Evolutionary conservation across 2,888 invertebrate genomes (phyloP).

Genomic region (Sussaba pulchella): DNA sequence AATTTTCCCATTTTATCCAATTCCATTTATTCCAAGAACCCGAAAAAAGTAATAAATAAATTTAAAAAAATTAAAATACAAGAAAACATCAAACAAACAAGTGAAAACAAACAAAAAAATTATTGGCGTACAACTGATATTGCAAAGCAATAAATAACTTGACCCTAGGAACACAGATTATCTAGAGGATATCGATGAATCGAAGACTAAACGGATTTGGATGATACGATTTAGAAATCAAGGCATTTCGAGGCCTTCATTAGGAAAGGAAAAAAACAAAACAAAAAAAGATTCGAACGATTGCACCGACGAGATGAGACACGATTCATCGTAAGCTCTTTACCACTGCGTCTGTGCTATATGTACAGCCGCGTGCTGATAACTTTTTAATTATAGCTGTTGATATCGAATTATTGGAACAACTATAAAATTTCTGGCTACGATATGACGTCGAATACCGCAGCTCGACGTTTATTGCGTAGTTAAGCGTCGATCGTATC

Average conservation of each 20-base stretch:
- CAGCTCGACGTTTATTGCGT: conserved; percentile 57
- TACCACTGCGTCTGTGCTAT: background rate
- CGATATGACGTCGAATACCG: conserved; percentile 53
- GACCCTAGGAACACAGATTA: no score
- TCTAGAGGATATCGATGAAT: conserved; percentile 1
- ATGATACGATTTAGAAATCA: conserved; percentile 33
- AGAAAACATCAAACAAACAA: no score
- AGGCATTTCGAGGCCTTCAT: no score
- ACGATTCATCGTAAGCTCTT: conserved; percentile 26
- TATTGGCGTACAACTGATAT: no score
- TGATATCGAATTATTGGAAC: conserved; percentile 46
- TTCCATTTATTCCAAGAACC: no score
- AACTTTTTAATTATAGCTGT: conserved; percentile 60
- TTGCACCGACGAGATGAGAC: conserved; percentile 1
- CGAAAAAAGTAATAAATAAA: no score
- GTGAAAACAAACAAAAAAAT: no score
- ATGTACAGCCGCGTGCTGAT: conserved; percentile 35
- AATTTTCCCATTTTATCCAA: no score
- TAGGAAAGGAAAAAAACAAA: no score
- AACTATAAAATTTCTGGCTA: conserved; percentile 53
- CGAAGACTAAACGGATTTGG: conserved; percentile 41
- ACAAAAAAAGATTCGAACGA: background rate
- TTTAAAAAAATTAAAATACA: no score
- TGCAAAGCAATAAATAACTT: no score
- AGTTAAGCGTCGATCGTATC: conserved; percentile 52